These are phyloP conservation scores for Sander lucioperca DNA, from an alignment of 2,113 vertebrate genomes.

Conservation along the genomic window DNA sequence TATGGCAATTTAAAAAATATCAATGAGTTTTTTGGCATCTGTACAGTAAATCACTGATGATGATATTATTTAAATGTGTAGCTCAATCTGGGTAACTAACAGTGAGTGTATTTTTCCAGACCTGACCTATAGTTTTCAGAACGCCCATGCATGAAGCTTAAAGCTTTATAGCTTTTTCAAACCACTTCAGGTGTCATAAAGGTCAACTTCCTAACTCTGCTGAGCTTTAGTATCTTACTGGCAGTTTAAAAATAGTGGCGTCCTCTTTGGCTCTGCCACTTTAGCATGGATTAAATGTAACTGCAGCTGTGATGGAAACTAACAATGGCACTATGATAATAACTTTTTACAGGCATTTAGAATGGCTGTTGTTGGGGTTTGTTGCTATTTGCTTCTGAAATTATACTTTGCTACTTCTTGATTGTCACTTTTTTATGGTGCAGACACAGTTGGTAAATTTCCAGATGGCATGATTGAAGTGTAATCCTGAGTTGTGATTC, in stretches of 20 bases:
- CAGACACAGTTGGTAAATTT: not conserved
- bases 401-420: not conserved
- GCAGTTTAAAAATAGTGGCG: slow-evolving; percentile 75
- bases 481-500: not conserved
- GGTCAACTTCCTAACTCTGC: slow-evolving; percentile 1
- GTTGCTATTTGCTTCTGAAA: not conserved
- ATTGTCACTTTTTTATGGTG: slow-evolving; percentile 1
- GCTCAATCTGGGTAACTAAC: not conserved
- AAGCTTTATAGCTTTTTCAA: not conserved
- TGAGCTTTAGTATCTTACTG: slow-evolving; percentile 66
- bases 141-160: not conserved
- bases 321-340: slow-evolving; percentile 35
- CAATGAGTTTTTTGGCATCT: not conserved
- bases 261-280: slow-evolving; percentile 9
- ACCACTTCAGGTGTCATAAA: slow-evolving; percentile 11
- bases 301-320: slow-evolving; percentile 56
- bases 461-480: not conserved
- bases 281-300: slow-evolving; percentile 14
- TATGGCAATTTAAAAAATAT: not conserved
- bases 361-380: slow-evolving; percentile 52
- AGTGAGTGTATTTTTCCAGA: not conserved
- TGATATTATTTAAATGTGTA: not conserved
- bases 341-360: slow-evolving; percentile 45
- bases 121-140: not conserved
- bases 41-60: not conserved